Conservation (phyloP, 1,140 invertebrate species). For the Heliconius congener region DNA sequence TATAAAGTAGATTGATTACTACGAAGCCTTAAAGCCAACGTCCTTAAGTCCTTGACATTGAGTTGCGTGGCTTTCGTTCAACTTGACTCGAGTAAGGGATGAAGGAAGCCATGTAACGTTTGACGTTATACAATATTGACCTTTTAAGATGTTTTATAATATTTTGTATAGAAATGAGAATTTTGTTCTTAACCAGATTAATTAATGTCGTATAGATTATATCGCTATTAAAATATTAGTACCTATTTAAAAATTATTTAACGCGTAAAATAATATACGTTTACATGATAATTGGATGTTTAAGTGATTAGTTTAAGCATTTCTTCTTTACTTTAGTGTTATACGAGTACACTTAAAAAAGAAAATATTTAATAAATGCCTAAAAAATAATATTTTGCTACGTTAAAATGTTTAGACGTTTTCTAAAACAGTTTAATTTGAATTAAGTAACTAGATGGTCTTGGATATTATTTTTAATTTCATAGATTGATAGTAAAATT, state of each 20-base stretch:
- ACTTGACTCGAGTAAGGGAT: slow-evolving; percentile 15
- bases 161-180: neutral
- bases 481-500: neutral
- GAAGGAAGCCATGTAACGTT: slow-evolving; percentile 23
- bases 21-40: slow-evolving; percentile 7
- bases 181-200: too few species aligned
- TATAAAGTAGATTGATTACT: neutral
- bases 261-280: too few species aligned
- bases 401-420: neutral
- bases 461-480: neutral
- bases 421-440: neutral
- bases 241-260: too few species aligned
- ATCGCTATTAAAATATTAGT: too few species aligned
- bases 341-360: too few species aligned
- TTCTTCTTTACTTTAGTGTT: too few species aligned
- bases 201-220: too few species aligned
- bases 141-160: neutral
- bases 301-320: too few species aligned
- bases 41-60: slow-evolving; percentile 22
- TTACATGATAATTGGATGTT: too few species aligned
- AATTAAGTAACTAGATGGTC: neutral
- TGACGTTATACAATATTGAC: neutral
- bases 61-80: slow-evolving; percentile 24
- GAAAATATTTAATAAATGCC: too few species aligned
- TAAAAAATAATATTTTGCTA: too few species aligned